Conservation (phyloP, 2,888 invertebrate species). For the Drosophila acutilabella region DNA sequence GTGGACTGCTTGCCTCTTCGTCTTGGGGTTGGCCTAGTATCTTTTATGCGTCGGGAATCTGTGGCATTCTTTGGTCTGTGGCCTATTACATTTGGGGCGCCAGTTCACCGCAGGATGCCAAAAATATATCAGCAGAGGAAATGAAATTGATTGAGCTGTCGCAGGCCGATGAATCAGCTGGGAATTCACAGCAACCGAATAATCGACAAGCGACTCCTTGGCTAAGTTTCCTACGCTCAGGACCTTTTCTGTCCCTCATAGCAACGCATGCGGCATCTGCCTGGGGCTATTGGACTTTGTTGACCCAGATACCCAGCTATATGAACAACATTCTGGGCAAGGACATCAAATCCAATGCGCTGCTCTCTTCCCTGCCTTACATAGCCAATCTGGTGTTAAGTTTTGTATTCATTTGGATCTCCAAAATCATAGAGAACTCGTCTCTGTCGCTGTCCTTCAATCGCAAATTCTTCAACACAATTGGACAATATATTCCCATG, state of each 20-base stretch:
- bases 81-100: slow-evolving; percentile 88
- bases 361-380: slow-evolving; percentile 90
- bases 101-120: slow-evolving; percentile 88
- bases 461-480: slow-evolving; percentile 86
- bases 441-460: slow-evolving; percentile 82
- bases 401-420: slow-evolving; percentile 89
- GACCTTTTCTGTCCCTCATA: slow-evolving; percentile 91
- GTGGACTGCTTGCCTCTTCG: slow-evolving; percentile 91
- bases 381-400: slow-evolving; percentile 90
- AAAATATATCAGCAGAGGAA: slow-evolving; percentile 88
- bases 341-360: slow-evolving; percentile 90
- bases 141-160: slow-evolving; percentile 87
- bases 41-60: slow-evolving; percentile 90
- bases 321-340: slow-evolving; percentile 90
- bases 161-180: slow-evolving; percentile 55
- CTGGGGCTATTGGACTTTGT: slow-evolving; percentile 94
- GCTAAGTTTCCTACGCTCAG: slow-evolving; percentile 89
- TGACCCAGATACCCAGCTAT: slow-evolving; percentile 93
- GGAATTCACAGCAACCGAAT: slow-evolving; percentile 46
- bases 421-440: slow-evolving; percentile 86
- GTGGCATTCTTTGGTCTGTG: slow-evolving; percentile 89
- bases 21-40: slow-evolving; percentile 91
- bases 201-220: slow-evolving; percentile 88
- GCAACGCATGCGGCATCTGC: slow-evolving; percentile 89
- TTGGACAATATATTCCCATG: slow-evolving; percentile 90